These are phyloP conservation scores for Musca domestica DNA, from an alignment of 1,140 invertebrate genomes.

Conservation along the genomic window DNA sequence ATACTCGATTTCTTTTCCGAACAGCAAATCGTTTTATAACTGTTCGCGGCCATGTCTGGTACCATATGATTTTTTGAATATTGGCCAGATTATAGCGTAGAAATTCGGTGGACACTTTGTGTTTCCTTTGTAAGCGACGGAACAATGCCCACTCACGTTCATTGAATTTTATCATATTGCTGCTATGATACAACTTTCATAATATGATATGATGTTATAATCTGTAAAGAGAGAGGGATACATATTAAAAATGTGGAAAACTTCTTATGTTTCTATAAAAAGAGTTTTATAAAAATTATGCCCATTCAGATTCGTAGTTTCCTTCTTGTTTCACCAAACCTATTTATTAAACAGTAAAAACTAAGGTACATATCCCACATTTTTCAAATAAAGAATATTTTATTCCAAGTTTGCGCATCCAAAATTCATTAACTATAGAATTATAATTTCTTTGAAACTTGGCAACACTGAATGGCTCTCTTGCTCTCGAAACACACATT, in stretches of 20 bases:
- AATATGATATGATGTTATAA: not conserved
- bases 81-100: conserved; percentile 39
- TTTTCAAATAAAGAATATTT: no score
- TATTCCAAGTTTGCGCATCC: no score
- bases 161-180: conserved; percentile 12
- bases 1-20: conserved; percentile 30
- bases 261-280: not conserved
- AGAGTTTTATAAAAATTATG: no score
- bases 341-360: no score
- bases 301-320: no score
- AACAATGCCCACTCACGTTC: conserved; percentile 21
- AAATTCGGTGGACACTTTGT: conserved; percentile 39
- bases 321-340: no score
- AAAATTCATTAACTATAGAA: no score
- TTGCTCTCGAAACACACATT: not conserved
- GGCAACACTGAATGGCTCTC: not conserved
- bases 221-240: no score
- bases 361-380: no score
- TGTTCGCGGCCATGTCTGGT: conserved; percentile 33
- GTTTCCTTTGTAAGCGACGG: conserved; percentile 34
- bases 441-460: no score
- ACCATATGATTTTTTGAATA: conserved; percentile 39
- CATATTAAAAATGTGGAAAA: not conserved
- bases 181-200: not conserved
- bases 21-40: conserved; percentile 31